Conservation (phyloP, 2,888 invertebrate species). For the Ormyrus labotus region DNA sequence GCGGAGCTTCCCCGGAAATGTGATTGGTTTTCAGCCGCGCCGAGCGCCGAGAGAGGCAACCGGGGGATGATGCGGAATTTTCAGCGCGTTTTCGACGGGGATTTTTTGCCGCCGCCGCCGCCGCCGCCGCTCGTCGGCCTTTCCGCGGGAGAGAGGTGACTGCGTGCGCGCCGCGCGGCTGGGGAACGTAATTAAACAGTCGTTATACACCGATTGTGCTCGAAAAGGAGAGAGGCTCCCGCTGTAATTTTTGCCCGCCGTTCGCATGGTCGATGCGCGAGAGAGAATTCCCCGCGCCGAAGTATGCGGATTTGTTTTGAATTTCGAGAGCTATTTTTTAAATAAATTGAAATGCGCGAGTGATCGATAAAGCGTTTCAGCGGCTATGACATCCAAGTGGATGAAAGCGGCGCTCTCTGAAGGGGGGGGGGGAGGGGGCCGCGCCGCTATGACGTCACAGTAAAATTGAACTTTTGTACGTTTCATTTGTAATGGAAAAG, state of each 20-base stretch:
- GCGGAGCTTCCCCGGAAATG: constrained; percentile 21
- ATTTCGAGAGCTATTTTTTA: constrained; percentile 29
- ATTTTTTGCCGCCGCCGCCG: constrained; percentile 3
- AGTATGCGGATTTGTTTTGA: constrained; percentile 23
- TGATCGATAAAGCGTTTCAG: constrained; percentile 44
- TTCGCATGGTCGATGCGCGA: neutral
- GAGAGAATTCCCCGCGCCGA: constrained; percentile 2
- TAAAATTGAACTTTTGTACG: constrained; percentile 38
- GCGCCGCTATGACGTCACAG: neutral
- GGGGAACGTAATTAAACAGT: constrained; percentile 2
- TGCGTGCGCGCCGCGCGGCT: neutral
- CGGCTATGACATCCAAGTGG: constrained; percentile 15
- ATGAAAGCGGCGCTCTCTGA: neutral
- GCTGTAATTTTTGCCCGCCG: neutral
- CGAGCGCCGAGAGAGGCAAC: too few species aligned
- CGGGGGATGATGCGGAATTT: neutral
- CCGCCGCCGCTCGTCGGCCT: neutral
- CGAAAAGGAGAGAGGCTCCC: too few species aligned
- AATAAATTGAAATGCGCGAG: constrained; percentile 36
- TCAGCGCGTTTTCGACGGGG: neutral
- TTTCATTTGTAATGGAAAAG: constrained; percentile 37
- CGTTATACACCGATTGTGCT: neutral
- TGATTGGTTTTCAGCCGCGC: constrained; percentile 36
- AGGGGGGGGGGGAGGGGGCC: too few species aligned
- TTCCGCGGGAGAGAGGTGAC: constrained; percentile 8